Base-by-base conservation (phyloP, 2,888 invertebrate genomes). In the Hirtodrosophila alboralis region DNA sequence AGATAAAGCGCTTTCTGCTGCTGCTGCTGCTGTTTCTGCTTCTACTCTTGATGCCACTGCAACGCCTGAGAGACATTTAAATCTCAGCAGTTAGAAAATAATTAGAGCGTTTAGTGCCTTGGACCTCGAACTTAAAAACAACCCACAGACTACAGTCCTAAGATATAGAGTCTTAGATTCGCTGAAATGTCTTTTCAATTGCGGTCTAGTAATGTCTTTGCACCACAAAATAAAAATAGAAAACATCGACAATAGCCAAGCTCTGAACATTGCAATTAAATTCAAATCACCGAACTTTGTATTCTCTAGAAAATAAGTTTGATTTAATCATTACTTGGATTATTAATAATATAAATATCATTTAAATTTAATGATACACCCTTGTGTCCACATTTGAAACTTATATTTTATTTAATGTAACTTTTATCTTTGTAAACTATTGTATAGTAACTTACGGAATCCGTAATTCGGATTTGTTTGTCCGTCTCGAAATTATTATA, bases 81-180 rank as follows among this genome's bases (percentile, higher is more conserved):
- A 72, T 70, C 84, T 75, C 51, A 61, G 65, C 86, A 77, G 84
- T 77, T 86, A 65, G 78, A 86, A 79, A 81, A 86, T 81, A 81
- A 81, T 81, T 86, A 81, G 84, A 81, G 86, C 86, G 62, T 86
- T 81, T 84, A 84, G 69, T 75, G 72, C 45, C 62, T 49, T 23
- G 41, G 18, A 51, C 21, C 37, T 28, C 14, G 38, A 28, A 37
- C 26, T 31, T 9, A 34, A 12, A 5, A 18, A n/a, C 12, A 12
- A 33, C 26, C 10, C 12, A 12, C 6, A 14, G 9, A 34, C 6
- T 7, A 4, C 10, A 28, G 10, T 5, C 18, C 7, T 9, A 14
- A 40, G 28, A 27, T n/a, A 1, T 9, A 6, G 9, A 18, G 21
- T 36, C 28, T 13, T 9, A 31, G 14, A 53, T 64, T 60, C 58